phyloP scores from a whole-genome alignment of 1,140 invertebrate genomes.

The Adelges cooleyi region DNA sequence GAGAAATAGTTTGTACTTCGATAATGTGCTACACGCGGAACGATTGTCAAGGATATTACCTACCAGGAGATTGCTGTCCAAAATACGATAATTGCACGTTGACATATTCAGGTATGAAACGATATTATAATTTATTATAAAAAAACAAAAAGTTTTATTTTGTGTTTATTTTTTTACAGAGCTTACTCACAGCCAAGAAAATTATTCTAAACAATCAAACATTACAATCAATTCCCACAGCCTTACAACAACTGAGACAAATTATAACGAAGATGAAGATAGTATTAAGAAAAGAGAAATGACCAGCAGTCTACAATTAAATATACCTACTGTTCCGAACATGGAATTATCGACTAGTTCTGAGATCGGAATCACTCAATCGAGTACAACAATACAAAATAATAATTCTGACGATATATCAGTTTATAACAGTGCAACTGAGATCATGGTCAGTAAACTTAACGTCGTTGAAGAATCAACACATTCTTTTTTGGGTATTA shows the following conservation, averaged over 20 bases:
- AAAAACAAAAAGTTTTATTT: neutral
- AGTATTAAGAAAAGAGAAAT: slow-evolving; percentile 18
- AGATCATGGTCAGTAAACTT: neutral
- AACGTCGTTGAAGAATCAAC: neutral
- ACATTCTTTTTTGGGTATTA: slow-evolving; percentile 1
- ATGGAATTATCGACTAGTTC: neutral
- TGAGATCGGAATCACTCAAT: neutral
- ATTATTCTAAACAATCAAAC: neutral
- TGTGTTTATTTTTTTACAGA: neutral
- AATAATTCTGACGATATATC: neutral
- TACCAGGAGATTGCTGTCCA: slow-evolving; percentile 60
- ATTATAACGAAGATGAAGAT: neutral
- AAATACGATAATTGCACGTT: slow-evolving; percentile 65
- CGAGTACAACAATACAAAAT: neutral
- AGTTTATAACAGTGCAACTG: neutral
- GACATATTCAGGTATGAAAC: slow-evolving; percentile 40
- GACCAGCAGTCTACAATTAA: neutral
- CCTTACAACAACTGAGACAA: neutral
- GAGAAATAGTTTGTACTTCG: slow-evolving; percentile 59
- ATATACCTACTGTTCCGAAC: neutral
- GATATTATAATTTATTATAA: neutral
- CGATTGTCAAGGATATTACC: slow-evolving; percentile 56
- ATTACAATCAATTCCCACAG: neutral
- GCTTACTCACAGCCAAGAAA: neutral
- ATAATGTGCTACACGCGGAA: slow-evolving; percentile 60